A percentile compares a stretch with the other conserved stretches of the same genome.
Conservation (phyloP, 2,113 vertebrate species). For the Talpa occidentalis region DNA sequence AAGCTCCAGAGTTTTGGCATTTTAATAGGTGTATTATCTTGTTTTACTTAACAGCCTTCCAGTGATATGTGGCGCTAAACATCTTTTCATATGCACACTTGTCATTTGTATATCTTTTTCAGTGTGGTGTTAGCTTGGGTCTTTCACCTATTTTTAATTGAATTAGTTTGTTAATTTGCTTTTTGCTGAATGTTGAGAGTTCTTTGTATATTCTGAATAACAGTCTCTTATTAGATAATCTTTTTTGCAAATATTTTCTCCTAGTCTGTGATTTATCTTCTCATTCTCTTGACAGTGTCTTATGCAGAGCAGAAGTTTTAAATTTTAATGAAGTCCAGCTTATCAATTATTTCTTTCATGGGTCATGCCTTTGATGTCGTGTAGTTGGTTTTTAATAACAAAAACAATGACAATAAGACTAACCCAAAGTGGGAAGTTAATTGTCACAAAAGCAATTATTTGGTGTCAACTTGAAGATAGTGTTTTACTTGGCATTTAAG, state of each 20-base stretch:
- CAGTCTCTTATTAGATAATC: not conserved
- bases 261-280: not conserved
- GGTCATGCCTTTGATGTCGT: slow-evolving; percentile 3
- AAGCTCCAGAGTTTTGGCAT: not conserved
- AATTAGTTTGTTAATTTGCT: slow-evolving; percentile 13
- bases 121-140: not conserved
- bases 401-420: slow-evolving; percentile 52
- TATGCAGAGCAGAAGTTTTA: not conserved
- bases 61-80: not conserved
- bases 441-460: not conserved
- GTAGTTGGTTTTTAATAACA: slow-evolving; percentile 40
- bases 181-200: not conserved
- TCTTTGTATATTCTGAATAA: not conserved
- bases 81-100: not conserved
- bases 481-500: slow-evolving; percentile 64
- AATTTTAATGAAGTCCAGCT: slow-evolving; percentile 58
- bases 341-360: slow-evolving; percentile 53
- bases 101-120: not conserved
- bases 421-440: slow-evolving; percentile 54
- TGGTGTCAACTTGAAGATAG: slow-evolving; percentile 17
- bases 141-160: not conserved
- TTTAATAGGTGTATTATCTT: not conserved
- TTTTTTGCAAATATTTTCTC: slow-evolving; percentile 50
- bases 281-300: slow-evolving; percentile 32
- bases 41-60: not conserved